Conservation (phyloP, 2,797 vertebrate species). For the Pelobates cultripes region DNA sequence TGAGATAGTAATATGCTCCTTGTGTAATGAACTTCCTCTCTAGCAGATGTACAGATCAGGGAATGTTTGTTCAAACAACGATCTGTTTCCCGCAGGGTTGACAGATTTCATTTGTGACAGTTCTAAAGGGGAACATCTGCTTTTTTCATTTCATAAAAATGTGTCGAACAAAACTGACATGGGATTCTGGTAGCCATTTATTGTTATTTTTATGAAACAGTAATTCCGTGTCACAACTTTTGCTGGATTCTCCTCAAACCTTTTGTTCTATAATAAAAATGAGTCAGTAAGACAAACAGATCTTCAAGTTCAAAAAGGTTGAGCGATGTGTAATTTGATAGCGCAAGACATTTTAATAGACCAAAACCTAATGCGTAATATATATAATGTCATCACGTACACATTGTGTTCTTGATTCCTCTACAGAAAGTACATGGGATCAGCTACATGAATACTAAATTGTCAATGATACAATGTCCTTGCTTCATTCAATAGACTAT, state of each 20-base stretch:
- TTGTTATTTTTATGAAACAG: neutral
- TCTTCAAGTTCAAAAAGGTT: neutral
- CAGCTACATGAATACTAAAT: too few relatives aligned
- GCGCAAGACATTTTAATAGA: neutral
- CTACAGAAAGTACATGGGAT: too few relatives aligned
- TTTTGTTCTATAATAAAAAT: neutral
- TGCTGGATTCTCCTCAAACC: neutral
- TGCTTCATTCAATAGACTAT: too few relatives aligned
- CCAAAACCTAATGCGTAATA: too few relatives aligned
- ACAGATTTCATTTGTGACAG: constrained; percentile 6
- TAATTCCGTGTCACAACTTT: neutral
- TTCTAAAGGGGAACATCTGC: constrained; percentile 1
- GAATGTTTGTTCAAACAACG: too few relatives aligned
- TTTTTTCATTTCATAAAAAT: neutral
- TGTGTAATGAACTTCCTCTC: neutral
- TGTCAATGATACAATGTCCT: too few relatives aligned
- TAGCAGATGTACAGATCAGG: neutral
- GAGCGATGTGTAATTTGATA: neutral
- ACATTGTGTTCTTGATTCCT: too few relatives aligned
- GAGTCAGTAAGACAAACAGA: neutral
- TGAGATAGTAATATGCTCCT: neutral
- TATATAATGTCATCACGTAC: too few relatives aligned
- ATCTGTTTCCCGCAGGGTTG: neutral
- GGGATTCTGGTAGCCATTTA: neutral
- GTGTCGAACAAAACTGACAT: neutral